Evolutionary conservation across 2,113 vertebrate species (phyloP), one percentile per base, ranked within the genome.

Genomic region (Puma concolor): DNA sequence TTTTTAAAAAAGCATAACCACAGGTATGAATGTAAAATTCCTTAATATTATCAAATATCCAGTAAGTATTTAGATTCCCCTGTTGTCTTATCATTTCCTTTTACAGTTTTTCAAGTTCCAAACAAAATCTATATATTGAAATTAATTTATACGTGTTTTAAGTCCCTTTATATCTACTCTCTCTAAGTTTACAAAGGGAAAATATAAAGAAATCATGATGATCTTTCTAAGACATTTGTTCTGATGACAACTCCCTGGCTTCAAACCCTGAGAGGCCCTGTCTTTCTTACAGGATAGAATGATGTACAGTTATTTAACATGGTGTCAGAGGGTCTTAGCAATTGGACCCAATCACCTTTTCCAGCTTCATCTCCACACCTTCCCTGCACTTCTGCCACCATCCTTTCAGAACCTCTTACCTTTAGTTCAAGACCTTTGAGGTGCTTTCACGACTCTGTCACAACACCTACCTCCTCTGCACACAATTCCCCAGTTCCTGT

Each of bases 141-240:
- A 9, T 89, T 71, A 44, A 29, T 91, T 87, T 82, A 16, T 87
- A 60, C 76, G 33, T 87, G 44, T 81, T 69, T 93, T 52, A 79
- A 4, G 13, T 92, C 50, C 91, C 60, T 48, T 69, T 85, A 33
- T 48, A 25, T 36, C 48, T 48, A 81, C 57, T 60, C 13, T 81
- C 57, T 87, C 31, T 48, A 92, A 81, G 31, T 85, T 84, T 79
- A 63, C 33, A 79, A 85, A 69, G 88, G 60, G 76, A 92, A 92
- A 92, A 81, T 48, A 66, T 67, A 71, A 84, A 23, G 66, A 71
- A 25, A n/a, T 85, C 71, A 71, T 12, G 54, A 33, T 54, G 50
- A 52, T 63, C 76, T 72, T 83, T 69, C 69, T 94, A 91, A 88
- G 88, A 84, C n/a, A 15, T 93, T 44, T 94, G 15, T 79, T 97